A percentile compares a stretch with the other conserved stretches of the same genome.
These are phyloP conservation scores for Cephus pulcher DNA, from an alignment of 2,888 invertebrate genomes.

Conservation along the genomic window DNA sequence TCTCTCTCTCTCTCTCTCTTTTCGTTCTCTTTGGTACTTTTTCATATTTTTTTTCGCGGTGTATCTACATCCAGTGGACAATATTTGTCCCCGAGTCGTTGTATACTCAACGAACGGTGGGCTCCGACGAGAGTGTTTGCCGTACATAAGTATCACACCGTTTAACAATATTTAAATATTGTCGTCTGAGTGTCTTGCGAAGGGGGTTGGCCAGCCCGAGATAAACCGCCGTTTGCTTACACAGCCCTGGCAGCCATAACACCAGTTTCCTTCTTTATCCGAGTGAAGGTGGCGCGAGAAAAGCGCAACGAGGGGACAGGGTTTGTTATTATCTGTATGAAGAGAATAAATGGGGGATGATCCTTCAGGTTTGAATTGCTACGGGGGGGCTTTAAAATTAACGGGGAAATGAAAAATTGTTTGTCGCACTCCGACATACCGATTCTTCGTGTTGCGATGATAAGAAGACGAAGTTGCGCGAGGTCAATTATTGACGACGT, in stretches of 20 bases:
- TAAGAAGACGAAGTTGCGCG: not conserved
- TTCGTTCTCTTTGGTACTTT: not conserved
- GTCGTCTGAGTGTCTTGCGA: slow-evolving; percentile 39
- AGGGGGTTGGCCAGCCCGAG: slow-evolving; percentile 41
- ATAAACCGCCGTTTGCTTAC: slow-evolving; percentile 56
- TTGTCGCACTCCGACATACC: not conserved
- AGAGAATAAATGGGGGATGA: not conserved
- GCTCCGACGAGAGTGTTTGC: slow-evolving; percentile 37
- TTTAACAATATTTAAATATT: slow-evolving; percentile 62
- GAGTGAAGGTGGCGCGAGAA: not conserved
- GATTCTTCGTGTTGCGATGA: not conserved
- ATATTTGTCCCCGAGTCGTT: slow-evolving; percentile 14
- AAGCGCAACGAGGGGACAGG: not conserved
- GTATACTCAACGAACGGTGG: slow-evolving; percentile 16
- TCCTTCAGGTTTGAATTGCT: not conserved
- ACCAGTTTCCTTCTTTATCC: slow-evolving; percentile 22
- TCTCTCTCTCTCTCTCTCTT: not conserved
- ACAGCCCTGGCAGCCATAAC: slow-evolving; percentile 42
- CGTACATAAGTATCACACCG: slow-evolving; percentile 47
- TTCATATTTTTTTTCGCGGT: not conserved
- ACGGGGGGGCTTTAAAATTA: not conserved
- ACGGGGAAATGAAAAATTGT: not conserved
- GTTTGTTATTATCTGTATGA: not conserved
- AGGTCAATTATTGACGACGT: not conserved
- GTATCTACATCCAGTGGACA: slow-evolving; percentile 8